phyloP scores from a whole-genome alignment of 2,797 vertebrate genomes.

The Sebastes steindachneri region DNA sequence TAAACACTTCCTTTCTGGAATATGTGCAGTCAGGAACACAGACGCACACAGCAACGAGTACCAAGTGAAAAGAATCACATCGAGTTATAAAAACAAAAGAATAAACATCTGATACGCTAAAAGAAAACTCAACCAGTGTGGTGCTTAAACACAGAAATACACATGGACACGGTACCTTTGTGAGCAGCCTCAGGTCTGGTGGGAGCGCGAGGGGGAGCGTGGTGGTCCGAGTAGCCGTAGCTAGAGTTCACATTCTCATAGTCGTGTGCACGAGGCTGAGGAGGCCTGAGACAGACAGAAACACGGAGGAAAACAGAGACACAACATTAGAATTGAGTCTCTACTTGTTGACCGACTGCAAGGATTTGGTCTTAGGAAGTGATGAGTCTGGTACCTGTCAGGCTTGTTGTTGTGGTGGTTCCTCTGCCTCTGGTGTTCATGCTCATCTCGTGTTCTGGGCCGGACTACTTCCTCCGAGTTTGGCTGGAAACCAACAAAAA shows the following conservation, averaged over 20 bases:
- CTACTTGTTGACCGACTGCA: not conserved
- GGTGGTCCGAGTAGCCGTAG: constrained; percentile 74
- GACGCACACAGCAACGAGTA: not conserved
- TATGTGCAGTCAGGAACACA: not conserved
- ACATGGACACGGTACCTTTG: constrained; percentile 76
- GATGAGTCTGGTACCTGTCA: constrained; percentile 79
- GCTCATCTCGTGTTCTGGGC: constrained; percentile 87
- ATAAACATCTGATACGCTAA: not conserved
- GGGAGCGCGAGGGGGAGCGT: constrained; percentile 66
- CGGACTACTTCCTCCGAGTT: constrained; percentile 82
- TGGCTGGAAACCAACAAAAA: constrained; percentile 70
- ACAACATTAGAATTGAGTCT: not conserved
- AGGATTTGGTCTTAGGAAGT: not conserved
- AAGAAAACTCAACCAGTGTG: not conserved
- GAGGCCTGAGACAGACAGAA: constrained; percentile 65
- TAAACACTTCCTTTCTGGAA: not conserved
- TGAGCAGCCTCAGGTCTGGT: constrained; percentile 80
- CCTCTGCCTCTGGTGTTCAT: constrained; percentile 86
- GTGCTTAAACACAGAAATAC: not conserved
- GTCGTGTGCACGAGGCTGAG: constrained; percentile 77
- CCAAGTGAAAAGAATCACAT: not conserved
- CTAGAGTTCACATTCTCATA: constrained; percentile 83
- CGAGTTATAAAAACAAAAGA: not conserved
- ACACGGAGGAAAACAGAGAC: not conserved
- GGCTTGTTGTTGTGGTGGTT: constrained; percentile 84